A percentile compares a stretch with the other conserved stretches of the same genome.
Conservation (phyloP, 2,113 vertebrate species). For the Ammodytes dubius region DNA sequence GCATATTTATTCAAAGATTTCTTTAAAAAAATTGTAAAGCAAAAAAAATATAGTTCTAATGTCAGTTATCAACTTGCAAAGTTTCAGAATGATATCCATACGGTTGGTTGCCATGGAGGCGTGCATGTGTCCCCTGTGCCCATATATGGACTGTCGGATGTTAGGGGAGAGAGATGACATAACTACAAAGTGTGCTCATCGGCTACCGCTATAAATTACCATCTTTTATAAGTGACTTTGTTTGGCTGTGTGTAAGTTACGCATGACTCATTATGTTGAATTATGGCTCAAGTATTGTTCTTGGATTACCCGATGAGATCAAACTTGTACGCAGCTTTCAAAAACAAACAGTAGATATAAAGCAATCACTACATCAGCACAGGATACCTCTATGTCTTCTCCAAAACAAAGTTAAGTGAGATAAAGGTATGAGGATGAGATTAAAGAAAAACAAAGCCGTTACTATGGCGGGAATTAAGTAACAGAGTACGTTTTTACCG, state of each 20-base stretch:
- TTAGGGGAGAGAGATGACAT: slow-evolving; percentile 42
- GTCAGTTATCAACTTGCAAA: too few relatives aligned
- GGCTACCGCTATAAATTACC: neutral
- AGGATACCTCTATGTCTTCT: slow-evolving; percentile 33
- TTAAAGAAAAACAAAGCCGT: neutral
- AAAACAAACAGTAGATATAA: slow-evolving; percentile 64
- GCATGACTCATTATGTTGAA: slow-evolving; percentile 21
- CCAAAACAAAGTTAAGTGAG: slow-evolving; percentile 46
- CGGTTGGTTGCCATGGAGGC: too few relatives aligned
- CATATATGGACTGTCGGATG: too few relatives aligned
- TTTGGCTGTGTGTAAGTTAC: slow-evolving; percentile 5
- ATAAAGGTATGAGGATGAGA: neutral
- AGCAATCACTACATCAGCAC: slow-evolving; percentile 50
- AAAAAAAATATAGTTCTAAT: too few relatives aligned
- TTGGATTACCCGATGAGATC: slow-evolving; percentile 16
- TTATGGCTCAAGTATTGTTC: slow-evolving; percentile 15
- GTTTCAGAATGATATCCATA: too few relatives aligned
- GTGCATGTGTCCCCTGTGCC: too few relatives aligned
- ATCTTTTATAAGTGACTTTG: slow-evolving; percentile 26
- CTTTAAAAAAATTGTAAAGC: too few relatives aligned
- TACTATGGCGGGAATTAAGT: neutral
- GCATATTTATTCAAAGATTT: too few relatives aligned
- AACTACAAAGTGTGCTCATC: slow-evolving; percentile 6
- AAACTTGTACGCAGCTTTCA: neutral
- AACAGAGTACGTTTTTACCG: neutral